phyloP scores from a whole-genome alignment of 2,113 vertebrate genomes.

The Verasper variegatus region DNA sequence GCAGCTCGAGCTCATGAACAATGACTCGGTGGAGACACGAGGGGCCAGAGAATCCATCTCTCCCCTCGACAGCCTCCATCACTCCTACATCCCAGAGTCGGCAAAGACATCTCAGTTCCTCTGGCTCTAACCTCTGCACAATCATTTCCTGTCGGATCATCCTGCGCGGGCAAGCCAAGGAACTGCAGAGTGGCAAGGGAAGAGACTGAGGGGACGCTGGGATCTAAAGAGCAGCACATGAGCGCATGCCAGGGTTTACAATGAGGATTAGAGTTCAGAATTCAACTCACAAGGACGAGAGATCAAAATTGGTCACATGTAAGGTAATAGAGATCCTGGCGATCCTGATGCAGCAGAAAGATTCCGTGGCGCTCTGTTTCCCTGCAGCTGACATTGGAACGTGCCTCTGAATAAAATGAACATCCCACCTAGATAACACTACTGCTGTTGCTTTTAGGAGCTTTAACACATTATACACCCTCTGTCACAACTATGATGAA shows the following conservation, averaged over 20 bases:
- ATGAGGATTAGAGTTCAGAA: conserved; percentile 7
- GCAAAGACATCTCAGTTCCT: conserved; percentile 41
- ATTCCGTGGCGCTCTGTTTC: conserved; percentile 27
- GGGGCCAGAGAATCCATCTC: conserved; percentile 68
- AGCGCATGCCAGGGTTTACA: conserved; percentile 8
- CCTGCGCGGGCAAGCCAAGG: conserved; percentile 1
- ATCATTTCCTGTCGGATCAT: conserved; percentile 34
- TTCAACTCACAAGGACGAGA: not conserved
- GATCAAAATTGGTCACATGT: conserved; percentile 28
- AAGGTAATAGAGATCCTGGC: conserved; percentile 30
- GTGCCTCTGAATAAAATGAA: conserved; percentile 64
- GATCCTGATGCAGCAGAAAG: conserved; percentile 38
- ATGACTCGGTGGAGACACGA: conserved; percentile 67
- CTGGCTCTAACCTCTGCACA: conserved; percentile 42
- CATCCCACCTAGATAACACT: conserved; percentile 63
- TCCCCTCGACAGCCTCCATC: conserved; percentile 61
- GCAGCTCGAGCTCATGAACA: conserved; percentile 70
- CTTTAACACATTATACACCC: conserved; percentile 59
- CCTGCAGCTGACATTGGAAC: conserved; percentile 54
- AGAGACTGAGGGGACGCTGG: conserved; percentile 13
- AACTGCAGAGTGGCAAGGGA: conserved; percentile 9
- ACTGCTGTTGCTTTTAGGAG: conserved; percentile 55
- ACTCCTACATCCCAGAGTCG: conserved; percentile 50
- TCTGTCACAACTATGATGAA: conserved; percentile 69
- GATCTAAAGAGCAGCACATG: conserved; percentile 40